These are phyloP conservation scores for Paedocypris sp. DNA, from an alignment of 2,113 vertebrate genomes.

Conservation along the genomic window DNA sequence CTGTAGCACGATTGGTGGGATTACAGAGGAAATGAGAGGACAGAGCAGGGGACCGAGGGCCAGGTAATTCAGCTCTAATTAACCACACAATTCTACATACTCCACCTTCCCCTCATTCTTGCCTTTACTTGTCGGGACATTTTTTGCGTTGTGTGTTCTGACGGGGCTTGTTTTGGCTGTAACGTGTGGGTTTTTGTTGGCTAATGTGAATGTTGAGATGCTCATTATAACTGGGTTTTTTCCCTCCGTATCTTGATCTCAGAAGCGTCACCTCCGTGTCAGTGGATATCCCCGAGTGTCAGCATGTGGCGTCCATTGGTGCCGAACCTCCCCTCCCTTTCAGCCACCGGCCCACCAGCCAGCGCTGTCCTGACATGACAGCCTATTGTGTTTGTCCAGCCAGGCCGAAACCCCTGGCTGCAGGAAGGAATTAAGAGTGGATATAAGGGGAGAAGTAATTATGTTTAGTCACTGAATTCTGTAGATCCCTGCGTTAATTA, in stretches of 20 bases:
- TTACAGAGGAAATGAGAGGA: constrained; percentile 59
- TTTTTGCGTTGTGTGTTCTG: constrained; percentile 9
- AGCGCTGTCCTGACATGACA: constrained; percentile 76
- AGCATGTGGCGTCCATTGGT: constrained; percentile 43
- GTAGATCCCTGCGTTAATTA: constrained; percentile 85
- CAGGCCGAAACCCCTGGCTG: constrained; percentile 83
- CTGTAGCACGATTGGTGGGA: constrained; percentile 60
- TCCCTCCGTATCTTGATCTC: constrained; percentile 10
- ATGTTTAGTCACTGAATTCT: constrained; percentile 88
- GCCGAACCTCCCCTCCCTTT: constrained; percentile 73
- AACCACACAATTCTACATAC: constrained; percentile 27
- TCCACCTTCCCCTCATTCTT: not conserved
- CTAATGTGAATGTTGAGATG: not conserved
- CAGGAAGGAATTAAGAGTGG: constrained; percentile 52
- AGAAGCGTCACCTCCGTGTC: constrained; percentile 22
- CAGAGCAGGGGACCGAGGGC: constrained; percentile 30
- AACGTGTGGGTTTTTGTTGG: not conserved
- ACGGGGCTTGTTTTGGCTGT: not conserved
- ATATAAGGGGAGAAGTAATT: constrained; percentile 79
- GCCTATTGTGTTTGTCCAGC: constrained; percentile 86
- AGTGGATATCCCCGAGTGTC: constrained; percentile 18
- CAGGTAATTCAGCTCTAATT: constrained; percentile 46
- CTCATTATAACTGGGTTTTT: constrained; percentile 3
- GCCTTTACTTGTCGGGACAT: constrained; percentile 22
- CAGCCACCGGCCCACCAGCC: constrained; percentile 74